Base-by-base conservation (phyloP, 2,797 vertebrate genomes). In the Anas bernieri region DNA sequence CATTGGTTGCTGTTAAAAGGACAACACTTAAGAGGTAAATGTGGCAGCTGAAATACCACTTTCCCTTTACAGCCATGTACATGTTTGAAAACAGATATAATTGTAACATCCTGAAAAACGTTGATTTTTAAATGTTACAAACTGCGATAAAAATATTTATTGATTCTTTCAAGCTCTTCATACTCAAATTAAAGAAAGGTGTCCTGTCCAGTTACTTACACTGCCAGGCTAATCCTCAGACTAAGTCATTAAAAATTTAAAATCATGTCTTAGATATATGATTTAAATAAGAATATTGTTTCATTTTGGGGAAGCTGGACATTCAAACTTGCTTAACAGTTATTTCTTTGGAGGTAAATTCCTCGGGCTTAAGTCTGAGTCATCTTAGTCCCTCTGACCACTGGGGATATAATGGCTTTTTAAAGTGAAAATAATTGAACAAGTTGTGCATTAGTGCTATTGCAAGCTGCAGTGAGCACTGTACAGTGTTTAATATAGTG, bases 41-140 rank as follows among this genome's bases (percentile, higher is more conserved):
- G 46, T 52, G 13, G 59, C 73, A 88, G 56, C 77, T 64, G 54
- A 94, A 82, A 92, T 33, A 69, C 31, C 39, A 41, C 48, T 90
- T 90, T 41, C 35, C 13, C 58, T 80, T 43, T 80, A 52, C 54
- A 85, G 86, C 91, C 58, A 70, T 72, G 52, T 7, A 56, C 26
- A 39, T 13, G 4, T 55, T 67, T 82, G 52, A 43, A 81, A 72
- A 23, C 74, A 23, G 4, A 89, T 6, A 26, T 69, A 86, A 69
- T 76, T 73, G 39, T 62, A 92, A 86, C 55, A 52, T 23, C 11
- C 45, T 74, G 52, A 30, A 79, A 89, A 84, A 83, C n/a, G 43
- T 22, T 83, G 73, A 72, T 83, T 93, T 89, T 94, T n/a, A 83
- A 94, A 89, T 83, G 68, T 62, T 95, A 73, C 21, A 33, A 86